Evolutionary conservation across 1,140 invertebrate species (phyloP).

Genomic region (Anastatus disparis): DNA sequence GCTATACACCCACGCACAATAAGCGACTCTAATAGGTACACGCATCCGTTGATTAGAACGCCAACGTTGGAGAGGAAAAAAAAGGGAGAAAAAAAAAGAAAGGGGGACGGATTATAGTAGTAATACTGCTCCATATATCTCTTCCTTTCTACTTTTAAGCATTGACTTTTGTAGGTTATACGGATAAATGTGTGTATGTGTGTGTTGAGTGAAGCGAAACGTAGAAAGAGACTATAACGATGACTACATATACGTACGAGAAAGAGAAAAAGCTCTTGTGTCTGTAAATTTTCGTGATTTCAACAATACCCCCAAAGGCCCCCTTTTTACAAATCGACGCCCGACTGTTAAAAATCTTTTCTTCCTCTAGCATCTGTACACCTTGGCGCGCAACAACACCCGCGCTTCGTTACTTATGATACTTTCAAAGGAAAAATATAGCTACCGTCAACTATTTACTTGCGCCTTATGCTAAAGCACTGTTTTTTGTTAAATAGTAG

Average conservation of each 20-base stretch:
- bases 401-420: too few relatives aligned
- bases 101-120: too few relatives aligned
- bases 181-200: too few relatives aligned
- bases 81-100: conserved; percentile 28
- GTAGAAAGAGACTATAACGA: too few relatives aligned
- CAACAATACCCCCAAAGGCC: neutral
- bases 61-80: neutral
- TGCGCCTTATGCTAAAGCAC: too few relatives aligned
- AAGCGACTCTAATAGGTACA: conserved; percentile 63
- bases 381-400: conserved; percentile 14
- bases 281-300: conserved; percentile 2
- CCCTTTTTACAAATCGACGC: conserved; percentile 8
- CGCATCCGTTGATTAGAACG: conserved; percentile 64
- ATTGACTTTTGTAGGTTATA: conserved; percentile 42
- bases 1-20: conserved; percentile 63
- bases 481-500: too few relatives aligned
- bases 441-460: too few relatives aligned
- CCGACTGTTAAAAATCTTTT: too few relatives aligned
- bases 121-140: neutral
- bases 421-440: too few relatives aligned
- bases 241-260: too few relatives aligned
- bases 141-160: too few relatives aligned
- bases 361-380: conserved; percentile 29
- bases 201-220: neutral
- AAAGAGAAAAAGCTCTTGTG: too few relatives aligned